These are phyloP conservation scores for Globia sparganii DNA, from an alignment of 2,888 invertebrate genomes.

Conservation along the genomic window DNA sequence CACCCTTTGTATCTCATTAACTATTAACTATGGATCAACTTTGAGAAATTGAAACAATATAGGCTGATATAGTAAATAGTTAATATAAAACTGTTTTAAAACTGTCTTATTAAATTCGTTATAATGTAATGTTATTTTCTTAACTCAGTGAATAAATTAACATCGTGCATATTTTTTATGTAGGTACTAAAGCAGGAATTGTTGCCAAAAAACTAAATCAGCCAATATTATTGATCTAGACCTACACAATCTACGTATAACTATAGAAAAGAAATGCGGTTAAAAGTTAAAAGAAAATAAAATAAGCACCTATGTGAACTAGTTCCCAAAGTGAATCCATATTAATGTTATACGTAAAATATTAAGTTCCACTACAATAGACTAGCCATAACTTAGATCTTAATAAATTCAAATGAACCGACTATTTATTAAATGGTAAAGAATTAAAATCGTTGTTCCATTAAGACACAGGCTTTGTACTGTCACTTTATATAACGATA, in stretches of 20 bases:
- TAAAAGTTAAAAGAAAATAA: neutral
- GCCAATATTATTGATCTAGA: conserved; percentile 1
- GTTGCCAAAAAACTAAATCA: neutral
- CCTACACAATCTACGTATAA: neutral
- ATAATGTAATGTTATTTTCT: too few species aligned
- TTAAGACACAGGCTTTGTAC: conserved; percentile 83
- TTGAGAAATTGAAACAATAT: conserved; percentile 30
- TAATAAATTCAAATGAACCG: conserved; percentile 60
- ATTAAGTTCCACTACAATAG: conserved; percentile 50
- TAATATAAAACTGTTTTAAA: too few species aligned
- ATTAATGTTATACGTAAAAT: conserved; percentile 21
- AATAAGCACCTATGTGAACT: neutral
- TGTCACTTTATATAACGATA: conserved; percentile 58
- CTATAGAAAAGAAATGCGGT: conserved; percentile 19
- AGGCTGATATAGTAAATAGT: neutral
- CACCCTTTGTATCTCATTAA: conserved; percentile 58
- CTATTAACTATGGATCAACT: conserved; percentile 36
- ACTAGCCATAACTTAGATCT: conserved; percentile 64
- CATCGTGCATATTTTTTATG: neutral
- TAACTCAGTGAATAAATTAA: neutral
- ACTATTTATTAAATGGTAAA: conserved; percentile 49
- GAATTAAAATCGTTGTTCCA: conserved; percentile 71
- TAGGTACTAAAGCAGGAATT: neutral
- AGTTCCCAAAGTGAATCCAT: conserved; percentile 51
- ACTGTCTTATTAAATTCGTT: neutral